These are phyloP conservation scores for Adelosebastes latens DNA, from an alignment of 2,797 vertebrate species.

Conservation along the genomic window DNA sequence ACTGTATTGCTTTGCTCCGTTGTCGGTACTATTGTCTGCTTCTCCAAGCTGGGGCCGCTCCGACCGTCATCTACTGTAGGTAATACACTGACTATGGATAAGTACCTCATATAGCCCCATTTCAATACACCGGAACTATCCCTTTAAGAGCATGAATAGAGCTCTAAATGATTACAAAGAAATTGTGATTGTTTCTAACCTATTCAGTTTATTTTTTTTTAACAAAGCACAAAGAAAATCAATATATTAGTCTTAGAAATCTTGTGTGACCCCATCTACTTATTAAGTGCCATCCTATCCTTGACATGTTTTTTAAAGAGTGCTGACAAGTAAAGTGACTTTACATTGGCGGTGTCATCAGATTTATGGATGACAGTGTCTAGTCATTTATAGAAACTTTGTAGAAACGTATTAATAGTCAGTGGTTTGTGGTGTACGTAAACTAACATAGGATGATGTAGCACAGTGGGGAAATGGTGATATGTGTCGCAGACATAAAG, in stretches of 20 bases:
- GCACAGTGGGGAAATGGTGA: slow-evolving; percentile 31
- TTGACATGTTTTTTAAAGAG: slow-evolving; percentile 11
- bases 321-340: slow-evolving; percentile 45
- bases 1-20: not conserved
- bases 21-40: not conserved
- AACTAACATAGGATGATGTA: slow-evolving; percentile 27
- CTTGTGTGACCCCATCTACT: not conserved
- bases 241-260: not conserved
- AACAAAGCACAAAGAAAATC: not conserved
- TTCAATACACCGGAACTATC: not conserved
- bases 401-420: not conserved
- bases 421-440: not conserved
- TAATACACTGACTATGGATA: not conserved
- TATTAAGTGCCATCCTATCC: not conserved
- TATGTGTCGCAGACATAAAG: slow-evolving; percentile 40
- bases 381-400: slow-evolving; percentile 8
- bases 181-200: not conserved
- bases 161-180: not conserved
- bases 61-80: too few relatives aligned
- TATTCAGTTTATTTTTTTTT: not conserved
- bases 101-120: not conserved
- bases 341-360: slow-evolving; percentile 13
- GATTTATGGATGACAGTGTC: slow-evolving; percentile 13
- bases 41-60: fast-evolving
- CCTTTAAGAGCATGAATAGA: not conserved